These are phyloP conservation scores for Mycteria americana DNA, from an alignment of 2,797 vertebrate species.

Conservation along the genomic window DNA sequence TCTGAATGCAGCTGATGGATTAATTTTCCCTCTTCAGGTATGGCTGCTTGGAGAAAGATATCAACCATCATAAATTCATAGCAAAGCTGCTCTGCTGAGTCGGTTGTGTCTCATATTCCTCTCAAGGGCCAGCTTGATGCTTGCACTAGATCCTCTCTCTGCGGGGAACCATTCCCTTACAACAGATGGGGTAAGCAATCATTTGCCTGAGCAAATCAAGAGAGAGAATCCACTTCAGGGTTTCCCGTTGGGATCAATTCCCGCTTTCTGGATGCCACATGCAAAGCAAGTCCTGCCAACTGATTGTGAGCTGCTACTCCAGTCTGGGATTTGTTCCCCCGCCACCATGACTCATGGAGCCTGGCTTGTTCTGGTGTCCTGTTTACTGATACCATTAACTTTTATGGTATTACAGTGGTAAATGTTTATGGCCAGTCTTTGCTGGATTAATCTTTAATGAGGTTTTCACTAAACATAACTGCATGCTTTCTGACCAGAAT, in stretches of 20 bases:
- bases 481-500: not conserved
- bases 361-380: not conserved
- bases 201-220: not conserved
- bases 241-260: not conserved
- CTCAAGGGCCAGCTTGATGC: not conserved
- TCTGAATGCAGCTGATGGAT: not conserved
- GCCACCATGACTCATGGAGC: not conserved
- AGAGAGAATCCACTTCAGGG: conserved; percentile 26
- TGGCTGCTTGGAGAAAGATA: not conserved
- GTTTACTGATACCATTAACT: conserved; percentile 37
- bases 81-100: not conserved
- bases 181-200: not conserved
- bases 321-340: not conserved
- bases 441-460: conserved; percentile 54
- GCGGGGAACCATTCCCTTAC: not conserved
- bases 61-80: not conserved
- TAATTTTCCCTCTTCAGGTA: not conserved
- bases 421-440: conserved; percentile 22
- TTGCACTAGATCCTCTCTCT: not conserved
- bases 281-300: not conserved
- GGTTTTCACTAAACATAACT: conserved; percentile 16
- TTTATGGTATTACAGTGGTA: conserved; percentile 28
- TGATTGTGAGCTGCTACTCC: not conserved
- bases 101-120: not conserved
- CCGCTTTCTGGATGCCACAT: not conserved